Evolutionary conservation across 2,888 invertebrate genomes (phyloP), one percentile per base, ranked within the genome.

Genomic region (Conus canariensis): DNA sequence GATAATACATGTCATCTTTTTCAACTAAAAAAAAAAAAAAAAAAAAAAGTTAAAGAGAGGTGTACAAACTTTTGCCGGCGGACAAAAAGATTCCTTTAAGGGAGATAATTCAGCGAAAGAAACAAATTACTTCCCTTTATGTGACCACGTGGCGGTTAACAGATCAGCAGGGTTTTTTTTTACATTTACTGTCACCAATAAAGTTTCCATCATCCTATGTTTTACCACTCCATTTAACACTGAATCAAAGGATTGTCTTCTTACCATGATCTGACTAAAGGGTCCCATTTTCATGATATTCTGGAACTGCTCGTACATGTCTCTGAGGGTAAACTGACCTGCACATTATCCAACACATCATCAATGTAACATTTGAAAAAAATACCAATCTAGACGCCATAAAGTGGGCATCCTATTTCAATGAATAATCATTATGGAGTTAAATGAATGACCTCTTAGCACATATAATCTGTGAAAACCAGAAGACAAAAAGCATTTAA

Each of bases 221-320:
- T 45, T 45, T 45, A 45, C 45, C 45, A 45, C 45, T 45, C 45
- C 4, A 45, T 45, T 45, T 45, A 45, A 45, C 45, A 45, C 45
- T 45, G 45, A 45, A 70, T 70, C 22, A 22, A 70, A 70, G 16
- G 12, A 64, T 64, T 64, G 64, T 16, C 64, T 14, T 64, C 64
- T 96, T 96, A 98, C 99, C 99, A 99, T 99, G 93, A 99, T 99
- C 97, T 99, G 99, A 95, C 99, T 99, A 96, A 99, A 99, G 0
- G 99, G 99, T 59, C 99, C 99, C 99, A 99, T 99, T 97, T 99
- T 99, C 99, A 99, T 99, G 92, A 99, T 99, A 96, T 99, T 99
- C 96, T 99, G 99, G 96, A 99, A 99, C 97, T 99, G 99, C 96
- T 99, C 99, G 96, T 99, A 99, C 99, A 99, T 99, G 95, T 99